phyloP scores from a whole-genome alignment of 2,113 vertebrate species.

The Ochotona curzoniae region DNA sequence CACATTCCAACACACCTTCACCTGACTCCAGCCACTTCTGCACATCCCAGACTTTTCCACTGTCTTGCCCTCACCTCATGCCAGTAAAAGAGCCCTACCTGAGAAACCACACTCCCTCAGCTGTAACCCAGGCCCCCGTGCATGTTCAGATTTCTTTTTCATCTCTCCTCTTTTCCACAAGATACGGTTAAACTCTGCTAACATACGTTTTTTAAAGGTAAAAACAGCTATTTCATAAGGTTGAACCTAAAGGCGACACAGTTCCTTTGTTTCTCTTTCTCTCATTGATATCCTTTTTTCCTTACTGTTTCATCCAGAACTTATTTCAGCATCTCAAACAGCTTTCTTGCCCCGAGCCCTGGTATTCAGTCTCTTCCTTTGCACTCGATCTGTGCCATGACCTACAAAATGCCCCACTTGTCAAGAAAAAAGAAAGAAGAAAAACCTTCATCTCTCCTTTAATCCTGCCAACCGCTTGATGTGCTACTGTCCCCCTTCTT shows the following conservation, averaged over 20 bases:
- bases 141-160: background rate
- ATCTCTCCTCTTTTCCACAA: slow-evolving; percentile 28
- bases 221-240: background rate
- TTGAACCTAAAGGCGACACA: background rate
- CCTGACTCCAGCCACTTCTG: background rate
- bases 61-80: background rate
- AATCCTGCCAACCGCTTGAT: background rate
- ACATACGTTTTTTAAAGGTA: background rate
- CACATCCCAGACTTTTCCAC: background rate
- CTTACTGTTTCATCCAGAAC: background rate
- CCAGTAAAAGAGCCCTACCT: background rate
- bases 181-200: background rate
- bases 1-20: no score
- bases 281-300: background rate
- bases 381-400: background rate
- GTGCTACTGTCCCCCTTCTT: background rate
- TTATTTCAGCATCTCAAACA: slow-evolving; percentile 23
- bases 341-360: background rate
- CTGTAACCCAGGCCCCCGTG: background rate
- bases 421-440: background rate
- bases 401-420: background rate
- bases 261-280: background rate
- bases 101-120: slow-evolving; percentile 3
- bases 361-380: background rate
- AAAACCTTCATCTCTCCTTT: background rate